Conservation (phyloP, 2,888 invertebrate species). For the Ormyrus thymus region DNA sequence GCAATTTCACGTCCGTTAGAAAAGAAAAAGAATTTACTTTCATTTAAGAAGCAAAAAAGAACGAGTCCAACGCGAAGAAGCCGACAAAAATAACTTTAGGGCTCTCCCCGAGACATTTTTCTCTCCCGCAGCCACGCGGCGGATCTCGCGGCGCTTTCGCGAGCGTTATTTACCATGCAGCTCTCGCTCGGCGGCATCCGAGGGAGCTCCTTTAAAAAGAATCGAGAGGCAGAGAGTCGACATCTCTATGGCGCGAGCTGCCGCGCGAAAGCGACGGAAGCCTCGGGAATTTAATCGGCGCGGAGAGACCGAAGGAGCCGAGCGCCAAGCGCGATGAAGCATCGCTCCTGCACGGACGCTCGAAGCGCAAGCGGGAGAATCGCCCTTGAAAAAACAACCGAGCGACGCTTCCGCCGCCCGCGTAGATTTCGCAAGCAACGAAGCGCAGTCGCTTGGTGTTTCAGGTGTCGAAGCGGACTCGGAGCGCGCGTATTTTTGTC, state of each 20-base stretch:
- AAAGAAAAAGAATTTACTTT: conserved; percentile 1
- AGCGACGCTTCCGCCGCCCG: conserved; percentile 18
- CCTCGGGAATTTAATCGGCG: conserved; percentile 28
- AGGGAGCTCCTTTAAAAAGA: conserved; percentile 25
- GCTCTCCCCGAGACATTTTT: conserved; percentile 36
- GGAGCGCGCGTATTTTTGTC: conserved; percentile 5
- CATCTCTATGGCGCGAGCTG: conserved; percentile 36
- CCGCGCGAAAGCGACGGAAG: background rate
- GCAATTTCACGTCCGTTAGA: background rate
- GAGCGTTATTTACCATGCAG: conserved; percentile 48
- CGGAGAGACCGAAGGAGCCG: conserved; percentile 1
- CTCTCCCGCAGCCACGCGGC: background rate
- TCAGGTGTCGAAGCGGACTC: conserved; percentile 40
- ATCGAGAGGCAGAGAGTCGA: conserved; percentile 30
- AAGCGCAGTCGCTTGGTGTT: conserved; percentile 14
- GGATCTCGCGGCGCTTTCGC: conserved; percentile 23
- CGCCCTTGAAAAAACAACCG: conserved; percentile 20
- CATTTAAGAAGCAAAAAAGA: background rate
- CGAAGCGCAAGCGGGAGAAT: conserved; percentile 18
- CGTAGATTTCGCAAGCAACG: background rate
- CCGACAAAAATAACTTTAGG: conserved; percentile 41
- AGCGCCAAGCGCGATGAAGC: conserved; percentile 21
- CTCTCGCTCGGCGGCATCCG: conserved; percentile 21
- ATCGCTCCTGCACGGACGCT: background rate
- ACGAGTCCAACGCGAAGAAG: conserved; percentile 20